Evolutionary conservation across 2,888 invertebrate species (phyloP).

Genomic region (Sinodicranocentrus sp.): DNA sequence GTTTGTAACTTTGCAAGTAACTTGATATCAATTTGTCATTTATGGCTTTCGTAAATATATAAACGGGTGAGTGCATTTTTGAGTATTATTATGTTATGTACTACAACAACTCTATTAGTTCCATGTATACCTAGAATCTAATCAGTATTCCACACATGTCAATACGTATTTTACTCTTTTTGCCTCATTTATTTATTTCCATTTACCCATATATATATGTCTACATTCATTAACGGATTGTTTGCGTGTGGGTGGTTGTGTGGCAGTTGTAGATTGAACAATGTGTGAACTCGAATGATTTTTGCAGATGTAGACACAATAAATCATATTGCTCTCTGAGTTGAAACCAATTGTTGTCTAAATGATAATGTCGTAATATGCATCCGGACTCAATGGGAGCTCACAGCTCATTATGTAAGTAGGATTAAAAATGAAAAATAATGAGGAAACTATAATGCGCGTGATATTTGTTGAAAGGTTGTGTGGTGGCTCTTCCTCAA

Average conservation of each 20-base stretch:
- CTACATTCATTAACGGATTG: not conserved
- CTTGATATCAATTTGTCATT: slow-evolving; percentile 21
- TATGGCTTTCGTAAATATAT: not conserved
- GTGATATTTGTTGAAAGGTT: not conserved
- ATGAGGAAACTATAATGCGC: slow-evolving; percentile 12
- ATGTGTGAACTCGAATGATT: slow-evolving; percentile 23
- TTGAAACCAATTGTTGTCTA: slow-evolving; percentile 13
- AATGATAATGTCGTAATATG: slow-evolving; percentile 10
- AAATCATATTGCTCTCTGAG: not conserved
- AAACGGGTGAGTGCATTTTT: too few species aligned
- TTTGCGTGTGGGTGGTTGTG: not conserved
- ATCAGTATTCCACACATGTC: not conserved
- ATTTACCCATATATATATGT: not conserved
- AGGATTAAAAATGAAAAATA: not conserved
- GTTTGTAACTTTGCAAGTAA: not conserved
- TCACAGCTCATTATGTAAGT: not conserved
- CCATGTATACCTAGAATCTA: not conserved
- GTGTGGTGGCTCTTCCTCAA: not conserved
- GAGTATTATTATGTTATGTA: too few species aligned
- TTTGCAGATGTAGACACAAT: not conserved
- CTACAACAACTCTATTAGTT: too few species aligned
- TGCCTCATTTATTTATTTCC: not conserved
- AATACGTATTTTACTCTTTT: not conserved
- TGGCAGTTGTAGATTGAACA: not conserved
- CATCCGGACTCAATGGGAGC: slow-evolving; percentile 12